A percentile compares a stretch with the other conserved stretches of the same genome.
Conservation (phyloP, 2,113 vertebrate genomes). For the Acrocephalus arundinaceus region DNA sequence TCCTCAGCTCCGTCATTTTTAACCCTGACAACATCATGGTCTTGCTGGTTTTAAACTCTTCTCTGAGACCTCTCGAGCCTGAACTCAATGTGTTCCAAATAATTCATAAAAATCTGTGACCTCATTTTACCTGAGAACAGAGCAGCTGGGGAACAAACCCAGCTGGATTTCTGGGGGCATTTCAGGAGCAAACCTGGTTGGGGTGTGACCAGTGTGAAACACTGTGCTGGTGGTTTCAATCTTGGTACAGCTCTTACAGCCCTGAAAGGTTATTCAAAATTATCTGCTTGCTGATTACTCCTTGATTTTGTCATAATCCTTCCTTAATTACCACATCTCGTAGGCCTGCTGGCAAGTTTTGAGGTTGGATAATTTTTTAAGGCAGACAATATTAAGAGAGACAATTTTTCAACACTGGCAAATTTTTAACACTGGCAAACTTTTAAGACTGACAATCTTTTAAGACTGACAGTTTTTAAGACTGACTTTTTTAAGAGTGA, state of each 20-base stretch:
- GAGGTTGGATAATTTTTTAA: background rate
- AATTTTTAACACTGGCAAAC: background rate
- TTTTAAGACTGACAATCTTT: background rate
- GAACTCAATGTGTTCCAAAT: background rate
- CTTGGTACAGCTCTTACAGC: background rate
- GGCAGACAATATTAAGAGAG: background rate
- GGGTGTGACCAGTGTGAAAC: background rate
- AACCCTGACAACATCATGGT: background rate
- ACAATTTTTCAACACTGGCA: background rate
- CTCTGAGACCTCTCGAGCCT: background rate
- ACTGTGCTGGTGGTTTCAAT: background rate
- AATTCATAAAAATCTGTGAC: background rate
- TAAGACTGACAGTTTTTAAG: background rate
- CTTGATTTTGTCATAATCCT: background rate
- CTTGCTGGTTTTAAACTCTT: conserved; percentile 12
- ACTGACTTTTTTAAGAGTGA: background rate
- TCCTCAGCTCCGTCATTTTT: background rate
- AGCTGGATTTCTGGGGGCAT: background rate
- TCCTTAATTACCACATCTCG: background rate
- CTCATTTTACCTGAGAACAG: background rate
- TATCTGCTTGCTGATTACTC: background rate
- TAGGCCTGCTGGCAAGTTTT: background rate
- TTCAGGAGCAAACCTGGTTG: background rate
- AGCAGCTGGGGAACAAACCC: background rate
- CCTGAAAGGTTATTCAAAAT: background rate